Conservation (phyloP, 92 coral and sea anemone species). For the Parazoanthus darwini region DNA sequence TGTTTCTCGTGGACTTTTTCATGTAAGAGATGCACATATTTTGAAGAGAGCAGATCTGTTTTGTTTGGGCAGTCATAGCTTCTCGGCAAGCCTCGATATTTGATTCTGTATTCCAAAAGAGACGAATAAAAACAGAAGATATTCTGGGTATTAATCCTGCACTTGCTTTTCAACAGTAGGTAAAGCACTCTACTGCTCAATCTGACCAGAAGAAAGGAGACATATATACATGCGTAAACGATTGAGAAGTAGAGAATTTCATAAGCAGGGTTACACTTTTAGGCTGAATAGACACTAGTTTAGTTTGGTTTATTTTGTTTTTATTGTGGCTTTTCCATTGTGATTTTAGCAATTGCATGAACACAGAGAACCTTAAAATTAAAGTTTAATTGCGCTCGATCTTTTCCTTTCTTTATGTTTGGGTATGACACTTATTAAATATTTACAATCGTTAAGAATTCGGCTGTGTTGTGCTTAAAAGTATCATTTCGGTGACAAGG, state of each 20-base stretch:
- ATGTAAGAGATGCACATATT: conserved; percentile 51
- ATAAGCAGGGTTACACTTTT: neutral
- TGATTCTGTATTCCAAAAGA: neutral
- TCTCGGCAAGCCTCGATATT: neutral
- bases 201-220: neutral
- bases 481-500: neutral
- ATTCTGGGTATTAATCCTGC: neutral
- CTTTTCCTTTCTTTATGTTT: neutral
- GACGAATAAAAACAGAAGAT: neutral
- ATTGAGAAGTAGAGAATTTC: neutral
- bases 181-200: neutral
- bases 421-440: conserved; percentile 5
- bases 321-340: neutral
- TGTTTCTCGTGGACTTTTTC: conserved; percentile 49
- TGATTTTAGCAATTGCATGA: too few relatives aligned
- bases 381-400: neutral
- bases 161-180: neutral
- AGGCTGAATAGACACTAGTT: neutral
- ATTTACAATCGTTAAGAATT: neutral
- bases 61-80: neutral
- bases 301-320: neutral
- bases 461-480: neutral
- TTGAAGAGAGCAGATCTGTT: conserved; percentile 49
- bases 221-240: too few relatives aligned
- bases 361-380: too few relatives aligned